phyloP scores from a whole-genome alignment of 2,888 invertebrate genomes.

The Chouioia cunea region DNA sequence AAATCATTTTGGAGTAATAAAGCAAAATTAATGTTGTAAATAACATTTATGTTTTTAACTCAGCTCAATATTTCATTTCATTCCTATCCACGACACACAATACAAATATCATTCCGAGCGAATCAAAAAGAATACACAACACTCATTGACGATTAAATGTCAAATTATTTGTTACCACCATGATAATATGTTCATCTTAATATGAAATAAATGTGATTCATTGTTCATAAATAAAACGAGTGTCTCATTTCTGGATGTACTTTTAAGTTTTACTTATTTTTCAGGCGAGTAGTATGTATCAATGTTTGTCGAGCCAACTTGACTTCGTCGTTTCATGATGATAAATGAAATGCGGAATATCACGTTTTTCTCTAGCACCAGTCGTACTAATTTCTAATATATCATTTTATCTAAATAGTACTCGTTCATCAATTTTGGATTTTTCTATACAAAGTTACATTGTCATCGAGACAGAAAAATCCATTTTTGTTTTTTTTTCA shows the following conservation, averaged over 20 bases:
- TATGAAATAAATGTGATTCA: conserved; percentile 48
- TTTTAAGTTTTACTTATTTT: no score
- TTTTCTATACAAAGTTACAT: no score
- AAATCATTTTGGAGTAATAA: conserved; percentile 43
- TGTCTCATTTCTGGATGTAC: conserved; percentile 27
- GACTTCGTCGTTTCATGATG: no score
- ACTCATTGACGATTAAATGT: conserved; percentile 36
- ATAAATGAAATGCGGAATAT: no score
- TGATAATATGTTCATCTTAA: conserved; percentile 43
- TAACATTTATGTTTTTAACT: conserved; percentile 37
- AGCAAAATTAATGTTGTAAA: conserved; percentile 46
- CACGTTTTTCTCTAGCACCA: no score
- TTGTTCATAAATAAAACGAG: conserved; percentile 45
- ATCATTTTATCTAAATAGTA: no score
- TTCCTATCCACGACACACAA: conserved; percentile 16
- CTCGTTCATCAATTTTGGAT: no score
- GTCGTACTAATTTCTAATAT: no score
- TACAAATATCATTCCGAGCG: conserved; percentile 17
- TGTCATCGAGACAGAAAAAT: no score
- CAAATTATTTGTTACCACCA: conserved; percentile 42
- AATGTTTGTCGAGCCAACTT: no score
- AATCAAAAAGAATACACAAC: conserved; percentile 29
- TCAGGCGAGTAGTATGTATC: no score
- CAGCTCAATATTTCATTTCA: conserved; percentile 4
- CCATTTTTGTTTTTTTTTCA: no score